Evolutionary conservation across 2,113 vertebrate genomes (phyloP).

Genomic region (Stomatorhinus ivindoensis): DNA sequence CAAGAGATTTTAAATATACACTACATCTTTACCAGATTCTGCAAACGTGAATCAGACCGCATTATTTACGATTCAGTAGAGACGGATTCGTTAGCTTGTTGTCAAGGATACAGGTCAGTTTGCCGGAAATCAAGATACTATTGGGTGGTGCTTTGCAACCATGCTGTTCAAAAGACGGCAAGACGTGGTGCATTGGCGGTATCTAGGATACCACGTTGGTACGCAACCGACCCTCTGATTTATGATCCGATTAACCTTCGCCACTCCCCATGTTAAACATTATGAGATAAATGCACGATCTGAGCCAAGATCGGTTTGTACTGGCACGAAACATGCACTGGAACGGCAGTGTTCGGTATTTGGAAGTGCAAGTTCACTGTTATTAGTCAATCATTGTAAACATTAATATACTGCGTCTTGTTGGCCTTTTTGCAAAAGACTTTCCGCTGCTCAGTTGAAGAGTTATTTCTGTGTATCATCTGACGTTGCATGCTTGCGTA

Average conservation of each 20-base stretch:
- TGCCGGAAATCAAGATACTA: constrained; percentile 5
- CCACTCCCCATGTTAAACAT: background rate
- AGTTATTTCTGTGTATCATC: background rate
- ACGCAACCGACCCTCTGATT: background rate
- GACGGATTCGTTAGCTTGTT: background rate
- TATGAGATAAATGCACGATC: background rate
- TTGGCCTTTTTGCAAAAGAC: background rate
- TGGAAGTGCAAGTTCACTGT: background rate
- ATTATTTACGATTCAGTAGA: background rate
- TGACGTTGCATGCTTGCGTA: background rate
- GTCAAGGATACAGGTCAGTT: constrained; percentile 14
- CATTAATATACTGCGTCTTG: background rate
- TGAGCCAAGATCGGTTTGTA: background rate
- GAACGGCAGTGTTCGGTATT: background rate
- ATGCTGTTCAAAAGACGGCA: background rate
- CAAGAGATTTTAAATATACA: background rate
- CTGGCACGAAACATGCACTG: background rate
- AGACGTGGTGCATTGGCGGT: background rate
- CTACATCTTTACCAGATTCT: background rate
- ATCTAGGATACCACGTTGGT: background rate
- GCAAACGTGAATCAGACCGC: background rate
- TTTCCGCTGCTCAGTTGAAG: background rate
- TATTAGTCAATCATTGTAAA: background rate
- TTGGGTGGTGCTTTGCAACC: background rate
- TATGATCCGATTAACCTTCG: background rate